These are phyloP conservation scores for Apodemus speciosus DNA, from an alignment of 2,113 vertebrate genomes.

Conservation along the genomic window DNA sequence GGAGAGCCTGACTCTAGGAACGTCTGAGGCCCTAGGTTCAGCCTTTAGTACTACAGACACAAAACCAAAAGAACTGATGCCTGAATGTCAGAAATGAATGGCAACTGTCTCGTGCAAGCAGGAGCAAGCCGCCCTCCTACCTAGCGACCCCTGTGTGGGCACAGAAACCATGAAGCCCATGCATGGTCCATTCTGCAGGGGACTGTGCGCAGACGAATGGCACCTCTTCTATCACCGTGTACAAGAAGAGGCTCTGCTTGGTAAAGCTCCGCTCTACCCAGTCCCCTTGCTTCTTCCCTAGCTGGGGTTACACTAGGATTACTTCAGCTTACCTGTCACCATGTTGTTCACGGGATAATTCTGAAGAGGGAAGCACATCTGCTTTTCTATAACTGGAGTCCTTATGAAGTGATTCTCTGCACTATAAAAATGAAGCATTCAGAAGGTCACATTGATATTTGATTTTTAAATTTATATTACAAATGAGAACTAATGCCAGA, in stretches of 20 bases:
- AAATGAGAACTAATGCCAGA: constrained; percentile 47
- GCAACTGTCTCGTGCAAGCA: background rate
- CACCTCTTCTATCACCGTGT: background rate
- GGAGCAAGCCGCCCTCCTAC: background rate
- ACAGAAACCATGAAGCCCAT: constrained; percentile 4
- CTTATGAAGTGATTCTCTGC: constrained; percentile 56
- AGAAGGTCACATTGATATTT: constrained; percentile 35
- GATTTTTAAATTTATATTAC: background rate
- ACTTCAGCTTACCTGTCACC: constrained; percentile 81
- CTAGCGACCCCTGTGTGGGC: background rate
- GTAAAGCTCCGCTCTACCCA: background rate
- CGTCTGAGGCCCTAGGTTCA: background rate
- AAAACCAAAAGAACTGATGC: background rate
- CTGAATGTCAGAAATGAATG: background rate
- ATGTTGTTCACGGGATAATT: constrained; percentile 85
- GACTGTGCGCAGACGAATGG: background rate
- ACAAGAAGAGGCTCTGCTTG: background rate
- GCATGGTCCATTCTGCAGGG: background rate
- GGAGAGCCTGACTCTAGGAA: background rate
- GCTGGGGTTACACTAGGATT: constrained; percentile 10
- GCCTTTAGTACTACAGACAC: background rate
- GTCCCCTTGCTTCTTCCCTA: constrained; percentile 26
- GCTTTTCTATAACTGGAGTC: constrained; percentile 67
- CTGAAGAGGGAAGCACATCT: constrained; percentile 79
- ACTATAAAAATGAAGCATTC: constrained; percentile 69